phyloP scores from a whole-genome alignment of 2,113 vertebrate species.

The Eolophus roseicapilla region DNA sequence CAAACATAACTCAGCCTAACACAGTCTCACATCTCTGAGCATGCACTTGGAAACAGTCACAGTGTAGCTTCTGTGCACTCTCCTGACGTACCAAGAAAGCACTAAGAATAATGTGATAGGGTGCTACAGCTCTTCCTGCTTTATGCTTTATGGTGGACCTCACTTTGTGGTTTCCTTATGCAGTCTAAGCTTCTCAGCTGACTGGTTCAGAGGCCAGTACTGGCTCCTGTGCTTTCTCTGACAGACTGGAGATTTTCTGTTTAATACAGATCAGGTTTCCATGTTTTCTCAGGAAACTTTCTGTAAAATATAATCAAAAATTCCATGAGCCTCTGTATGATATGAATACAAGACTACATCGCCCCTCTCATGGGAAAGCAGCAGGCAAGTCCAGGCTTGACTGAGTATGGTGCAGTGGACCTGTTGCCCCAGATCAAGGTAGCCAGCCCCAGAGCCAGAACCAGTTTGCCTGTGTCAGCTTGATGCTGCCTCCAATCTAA shows the following conservation, averaged over 20 bases:
- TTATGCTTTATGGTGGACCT: background rate
- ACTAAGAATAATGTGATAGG: background rate
- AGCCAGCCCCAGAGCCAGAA: background rate
- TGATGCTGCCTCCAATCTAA: background rate
- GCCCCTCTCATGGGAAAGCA: background rate
- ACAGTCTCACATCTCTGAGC: background rate
- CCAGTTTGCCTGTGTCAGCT: background rate
- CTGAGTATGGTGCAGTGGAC: accelerated
- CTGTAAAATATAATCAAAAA: background rate
- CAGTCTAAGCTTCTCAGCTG: background rate
- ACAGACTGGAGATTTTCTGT: background rate
- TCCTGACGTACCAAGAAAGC: background rate
- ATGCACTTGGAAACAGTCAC: background rate
- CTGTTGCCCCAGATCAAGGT: accelerated
- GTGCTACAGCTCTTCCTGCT: background rate
- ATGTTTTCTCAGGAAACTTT: background rate
- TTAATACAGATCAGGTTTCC: background rate
- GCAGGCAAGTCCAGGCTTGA: background rate
- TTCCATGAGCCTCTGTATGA: background rate
- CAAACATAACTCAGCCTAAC: background rate
- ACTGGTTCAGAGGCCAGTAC: background rate
- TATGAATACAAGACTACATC: background rate
- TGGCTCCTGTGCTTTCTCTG: background rate
- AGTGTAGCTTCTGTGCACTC: background rate
- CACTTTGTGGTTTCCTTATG: background rate